Evolutionary conservation across 1,140 invertebrate species (phyloP).

Genomic region (Drosophila funebris): DNA sequence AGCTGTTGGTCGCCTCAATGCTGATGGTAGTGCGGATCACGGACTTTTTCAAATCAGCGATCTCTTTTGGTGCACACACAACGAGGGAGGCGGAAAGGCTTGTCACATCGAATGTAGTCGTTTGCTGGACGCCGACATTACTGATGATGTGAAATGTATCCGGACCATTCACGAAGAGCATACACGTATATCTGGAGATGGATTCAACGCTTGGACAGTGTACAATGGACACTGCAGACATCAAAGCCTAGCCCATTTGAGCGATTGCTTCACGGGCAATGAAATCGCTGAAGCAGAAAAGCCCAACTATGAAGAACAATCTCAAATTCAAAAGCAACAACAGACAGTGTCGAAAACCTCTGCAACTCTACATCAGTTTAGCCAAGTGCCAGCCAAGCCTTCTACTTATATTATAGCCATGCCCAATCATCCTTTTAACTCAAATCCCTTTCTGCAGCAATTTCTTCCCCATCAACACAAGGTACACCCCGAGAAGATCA

Average conservation of each 20-base stretch:
- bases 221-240: slow-evolving; percentile 31
- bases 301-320: slow-evolving; percentile 11
- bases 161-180: slow-evolving; percentile 86
- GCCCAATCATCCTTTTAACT: slow-evolving; percentile 25
- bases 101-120: slow-evolving; percentile 87
- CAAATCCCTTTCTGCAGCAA: slow-evolving; percentile 50
- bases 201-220: slow-evolving; percentile 87
- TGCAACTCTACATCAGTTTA: neutral
- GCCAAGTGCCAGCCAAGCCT: neutral
- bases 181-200: slow-evolving; percentile 86
- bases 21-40: slow-evolving; percentile 87
- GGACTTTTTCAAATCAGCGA: slow-evolving; percentile 90
- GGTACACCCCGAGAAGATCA: neutral
- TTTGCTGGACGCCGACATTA: slow-evolving; percentile 87
- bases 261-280: slow-evolving; percentile 52
- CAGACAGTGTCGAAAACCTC: too few relatives aligned
- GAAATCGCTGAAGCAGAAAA: slow-evolving; percentile 48
- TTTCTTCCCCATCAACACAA: slow-evolving; percentile 9
- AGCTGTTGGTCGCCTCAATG: slow-evolving; percentile 86
- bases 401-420: neutral
- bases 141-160: slow-evolving; percentile 87
- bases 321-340: too few relatives aligned
- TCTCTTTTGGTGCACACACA: slow-evolving; percentile 87
- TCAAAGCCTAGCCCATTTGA: slow-evolving; percentile 32
- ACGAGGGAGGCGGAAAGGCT: slow-evolving; percentile 85